Evolutionary conservation across 2,797 vertebrate genomes (phyloP), one percentile per base, ranked within the genome.

Genomic region (Pyrocephalus nanus): DNA sequence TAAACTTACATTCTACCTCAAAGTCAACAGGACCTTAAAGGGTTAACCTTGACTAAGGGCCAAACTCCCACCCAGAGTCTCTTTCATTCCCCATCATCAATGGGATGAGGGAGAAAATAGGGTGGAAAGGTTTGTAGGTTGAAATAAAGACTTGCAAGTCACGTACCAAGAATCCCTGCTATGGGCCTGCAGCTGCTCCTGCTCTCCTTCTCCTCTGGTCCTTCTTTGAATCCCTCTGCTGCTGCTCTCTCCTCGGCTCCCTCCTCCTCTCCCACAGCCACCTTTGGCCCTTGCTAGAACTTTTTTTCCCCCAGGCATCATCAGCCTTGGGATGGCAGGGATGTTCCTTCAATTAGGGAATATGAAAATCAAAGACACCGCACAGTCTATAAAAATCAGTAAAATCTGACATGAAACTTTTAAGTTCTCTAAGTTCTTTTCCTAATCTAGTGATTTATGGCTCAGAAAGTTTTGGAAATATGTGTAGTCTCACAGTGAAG

Each of bases 81-180:
- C 20, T 74, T 51, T 78, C 14, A 23, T 4, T 47, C 19, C 4
- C 9, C 8, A 2, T 23, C 4, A 15, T 81, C 62, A 67, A 11
- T 10, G 36, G 3, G 12, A 50, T 0, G 1, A 7, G 12, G 4
- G 9, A 77, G 7, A 70, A 70, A 87, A 66, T 6, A 45, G 0
- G 3, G 6, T 25, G 12, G 12, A 58, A 84, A 66, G 7, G 8
- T 11, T 17, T 2, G 1, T 53, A 10, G 19, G 4, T 26, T 8
- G 13, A 45, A 12, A 42, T 36, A 32, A 29, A 26, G 30, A 60
- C 26, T 20, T 23, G 30, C 20, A 83, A 23, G 20, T 7, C 6
- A 9, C 4, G 61, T n/a, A 18, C 2, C 15, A 53, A 4, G 18
- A 13, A 53, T 32, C 36, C 34, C 54, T 67, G 43, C 34, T 61